Conservation (phyloP, 2,888 invertebrate species). For the Lumbricus terrestris region DNA sequence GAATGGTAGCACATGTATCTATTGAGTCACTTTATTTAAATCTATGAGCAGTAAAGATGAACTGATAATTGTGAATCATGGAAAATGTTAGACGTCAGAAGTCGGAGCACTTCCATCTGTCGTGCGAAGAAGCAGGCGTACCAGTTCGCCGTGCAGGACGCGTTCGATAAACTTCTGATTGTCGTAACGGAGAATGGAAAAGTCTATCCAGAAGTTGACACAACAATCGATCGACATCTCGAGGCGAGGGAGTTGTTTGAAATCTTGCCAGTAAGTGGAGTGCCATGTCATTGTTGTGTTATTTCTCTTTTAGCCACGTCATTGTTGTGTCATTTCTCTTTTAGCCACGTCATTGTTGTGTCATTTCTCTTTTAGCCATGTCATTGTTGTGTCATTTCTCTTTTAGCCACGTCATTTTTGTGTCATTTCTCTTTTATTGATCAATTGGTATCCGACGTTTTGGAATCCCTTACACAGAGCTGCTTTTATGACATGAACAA, state of each 20-base stretch:
- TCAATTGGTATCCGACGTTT: no score
- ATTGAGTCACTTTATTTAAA: no score
- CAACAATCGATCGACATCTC: not conserved
- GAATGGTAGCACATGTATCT: no score
- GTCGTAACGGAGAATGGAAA: constrained; percentile 47
- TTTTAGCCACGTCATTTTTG: not conserved
- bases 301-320: not conserved
- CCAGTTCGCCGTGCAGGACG: constrained; percentile 47
- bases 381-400: not conserved
- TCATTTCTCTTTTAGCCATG: no score
- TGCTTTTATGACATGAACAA: no score
- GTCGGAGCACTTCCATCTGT: constrained; percentile 35
- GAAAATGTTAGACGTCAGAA: not conserved
- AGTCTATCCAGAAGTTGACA: constrained; percentile 48
- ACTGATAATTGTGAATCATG: not conserved
- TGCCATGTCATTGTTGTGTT: not conserved
- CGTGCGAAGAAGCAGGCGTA: constrained; percentile 48
- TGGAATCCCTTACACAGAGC: no score
- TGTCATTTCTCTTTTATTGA: no score
- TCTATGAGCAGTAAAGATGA: not conserved
- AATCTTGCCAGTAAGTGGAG: not conserved
- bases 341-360: not conserved
- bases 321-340: not conserved
- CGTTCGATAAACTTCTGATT: constrained; percentile 48
- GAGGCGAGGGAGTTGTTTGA: not conserved